A percentile compares a stretch with the other conserved stretches of the same genome.
phyloP scores from a whole-genome alignment of 2,888 invertebrate species.

The Oxytorus armatus region DNA sequence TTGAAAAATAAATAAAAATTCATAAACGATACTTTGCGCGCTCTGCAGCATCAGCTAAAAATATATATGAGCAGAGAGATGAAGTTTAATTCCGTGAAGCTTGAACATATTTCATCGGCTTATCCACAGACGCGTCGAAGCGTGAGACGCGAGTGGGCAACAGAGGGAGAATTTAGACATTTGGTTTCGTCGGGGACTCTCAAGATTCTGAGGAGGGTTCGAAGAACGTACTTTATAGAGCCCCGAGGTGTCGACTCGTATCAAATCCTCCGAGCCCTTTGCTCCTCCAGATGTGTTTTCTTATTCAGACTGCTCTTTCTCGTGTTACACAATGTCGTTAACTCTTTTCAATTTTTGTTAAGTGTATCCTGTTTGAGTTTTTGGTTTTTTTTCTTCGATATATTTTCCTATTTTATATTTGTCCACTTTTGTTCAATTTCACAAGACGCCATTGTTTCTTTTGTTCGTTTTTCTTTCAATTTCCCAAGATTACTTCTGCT shows the following conservation, averaged over 20 bases:
- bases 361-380: too few relatives aligned
- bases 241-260: conserved; percentile 60
- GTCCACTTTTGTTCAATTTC: too few relatives aligned
- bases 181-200: conserved; percentile 58
- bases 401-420: too few relatives aligned
- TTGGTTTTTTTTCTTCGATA: too few relatives aligned
- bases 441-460: too few relatives aligned
- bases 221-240: conserved; percentile 20
- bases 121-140: conserved; percentile 60
- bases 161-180: conserved; percentile 56
- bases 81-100: conserved; percentile 24
- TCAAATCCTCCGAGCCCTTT: conserved; percentile 41
- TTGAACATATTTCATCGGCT: conserved; percentile 52
- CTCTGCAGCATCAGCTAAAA: not conserved
- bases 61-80: conserved; percentile 13
- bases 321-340: too few relatives aligned
- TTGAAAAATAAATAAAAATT: not conserved
- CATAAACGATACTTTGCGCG: not conserved
- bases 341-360: too few relatives aligned
- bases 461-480: too few relatives aligned
- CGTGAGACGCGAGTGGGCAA: conserved; percentile 29
- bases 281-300: conserved; percentile 1
- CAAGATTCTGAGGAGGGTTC: conserved; percentile 65
- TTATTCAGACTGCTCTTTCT: not conserved
- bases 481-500: too few relatives aligned